Evolutionary conservation across 1,140 invertebrate genomes (phyloP).

Genomic region (Drosophila albomicans): DNA sequence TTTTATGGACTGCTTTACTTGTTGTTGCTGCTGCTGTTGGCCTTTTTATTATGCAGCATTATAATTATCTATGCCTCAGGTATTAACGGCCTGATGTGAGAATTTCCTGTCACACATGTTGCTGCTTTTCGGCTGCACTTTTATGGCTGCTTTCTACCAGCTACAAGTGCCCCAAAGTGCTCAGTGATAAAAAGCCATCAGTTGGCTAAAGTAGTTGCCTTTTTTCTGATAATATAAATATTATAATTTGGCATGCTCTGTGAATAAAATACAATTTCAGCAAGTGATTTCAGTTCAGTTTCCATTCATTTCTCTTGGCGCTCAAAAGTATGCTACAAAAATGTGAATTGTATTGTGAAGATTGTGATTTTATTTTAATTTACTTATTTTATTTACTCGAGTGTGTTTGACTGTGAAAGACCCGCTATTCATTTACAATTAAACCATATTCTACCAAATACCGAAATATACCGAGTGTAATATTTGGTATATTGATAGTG

Average conservation of each 20-base stretch:
- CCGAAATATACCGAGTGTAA: too few relatives aligned
- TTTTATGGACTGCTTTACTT: slow-evolving; percentile 54
- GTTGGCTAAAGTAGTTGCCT: background rate
- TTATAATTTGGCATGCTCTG: background rate
- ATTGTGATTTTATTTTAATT: too few relatives aligned
- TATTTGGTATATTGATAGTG: too few relatives aligned
- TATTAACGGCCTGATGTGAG: slow-evolving; percentile 41
- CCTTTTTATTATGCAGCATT: slow-evolving; percentile 35
- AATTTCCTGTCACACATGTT: slow-evolving; percentile 17
- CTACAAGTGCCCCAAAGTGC: background rate
- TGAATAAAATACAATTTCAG: too few relatives aligned
- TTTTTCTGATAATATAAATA: background rate
- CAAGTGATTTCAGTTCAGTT: too few relatives aligned
- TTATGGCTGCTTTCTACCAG: slow-evolving; percentile 11
- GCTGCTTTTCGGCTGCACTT: slow-evolving; percentile 22
- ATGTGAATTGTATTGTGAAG: too few relatives aligned
- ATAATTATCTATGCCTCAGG: slow-evolving; percentile 59
- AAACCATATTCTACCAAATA: too few relatives aligned
- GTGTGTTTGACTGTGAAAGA: too few relatives aligned
- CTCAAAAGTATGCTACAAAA: slow-evolving; percentile 4
- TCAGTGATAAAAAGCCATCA: slow-evolving; percentile 3
- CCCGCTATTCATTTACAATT: too few relatives aligned
- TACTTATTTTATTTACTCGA: too few relatives aligned
- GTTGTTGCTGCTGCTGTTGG: slow-evolving; percentile 13
- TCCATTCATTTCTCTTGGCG: too few relatives aligned